Conservation (phyloP, 2,113 vertebrate species). For the Pandion haliaetus region DNA sequence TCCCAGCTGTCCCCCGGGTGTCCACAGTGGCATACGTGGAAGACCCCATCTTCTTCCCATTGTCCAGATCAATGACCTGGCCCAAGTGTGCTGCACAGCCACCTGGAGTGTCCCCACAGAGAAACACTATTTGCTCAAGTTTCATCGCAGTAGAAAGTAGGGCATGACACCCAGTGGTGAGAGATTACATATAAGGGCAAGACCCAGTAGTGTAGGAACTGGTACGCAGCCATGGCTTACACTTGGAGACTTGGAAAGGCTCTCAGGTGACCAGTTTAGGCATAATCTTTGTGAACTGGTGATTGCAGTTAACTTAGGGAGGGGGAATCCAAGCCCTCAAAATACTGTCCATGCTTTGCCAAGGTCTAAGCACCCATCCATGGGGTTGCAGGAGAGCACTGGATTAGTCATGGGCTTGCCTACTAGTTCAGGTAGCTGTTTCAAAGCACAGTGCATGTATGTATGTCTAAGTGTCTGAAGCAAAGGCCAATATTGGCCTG, state of each 20-base stretch:
- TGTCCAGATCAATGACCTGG: background rate
- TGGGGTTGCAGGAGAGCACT: background rate
- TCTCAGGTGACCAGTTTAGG: background rate
- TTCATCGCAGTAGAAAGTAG: background rate
- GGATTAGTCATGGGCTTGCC: background rate
- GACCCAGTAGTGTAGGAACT: background rate
- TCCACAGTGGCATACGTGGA: accelerated
- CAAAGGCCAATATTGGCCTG: background rate
- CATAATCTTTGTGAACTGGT: background rate
- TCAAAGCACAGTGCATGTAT: background rate
- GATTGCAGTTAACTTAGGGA: background rate
- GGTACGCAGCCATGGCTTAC: background rate
- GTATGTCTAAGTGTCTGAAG: background rate
- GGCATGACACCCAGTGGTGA: accelerated
- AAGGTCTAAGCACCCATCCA: background rate
- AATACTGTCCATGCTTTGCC: background rate
- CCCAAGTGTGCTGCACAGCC: accelerated
- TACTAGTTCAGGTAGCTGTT: background rate
- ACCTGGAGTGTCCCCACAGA: background rate
- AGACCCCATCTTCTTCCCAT: background rate
- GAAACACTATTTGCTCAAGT: background rate
- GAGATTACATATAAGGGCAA: background rate
- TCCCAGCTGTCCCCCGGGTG: accelerated
- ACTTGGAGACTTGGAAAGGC: background rate
- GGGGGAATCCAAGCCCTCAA: background rate